Base-by-base conservation (phyloP, 2,797 vertebrate genomes). In the Micrastur ruficollis region DNA sequence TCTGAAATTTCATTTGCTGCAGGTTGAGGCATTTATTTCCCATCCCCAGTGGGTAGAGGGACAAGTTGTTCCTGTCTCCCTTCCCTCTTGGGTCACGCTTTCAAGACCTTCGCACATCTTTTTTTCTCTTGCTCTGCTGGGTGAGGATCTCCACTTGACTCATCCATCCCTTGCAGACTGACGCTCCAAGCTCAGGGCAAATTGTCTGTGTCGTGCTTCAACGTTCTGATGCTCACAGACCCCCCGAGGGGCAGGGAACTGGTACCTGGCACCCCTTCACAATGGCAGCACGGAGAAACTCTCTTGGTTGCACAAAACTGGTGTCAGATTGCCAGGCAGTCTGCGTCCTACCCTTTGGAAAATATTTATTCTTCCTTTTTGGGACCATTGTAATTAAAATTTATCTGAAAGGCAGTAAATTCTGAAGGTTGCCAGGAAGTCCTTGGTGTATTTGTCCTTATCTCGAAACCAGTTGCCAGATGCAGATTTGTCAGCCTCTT, bases 181-280 rank as follows among this genome's bases (percentile, higher is more conserved):
- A 3, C 44, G 23, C 23, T 44, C 23, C 38, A 22, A 55, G 58
- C 11, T 58, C 38, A 27, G 29, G 16, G 12, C 27, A 25, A 32
- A 40, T 36, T 1, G 1, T n/a, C 21, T 32, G 27, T 3, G 1
- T 21, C 31, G 16, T 4, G 8, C 7, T 58, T 59, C 53, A 25
- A 9, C 5, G 26, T 55, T 29, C 47, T 32, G 34, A 27, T 22
- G 56, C 36, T 67, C 52, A 12, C 17, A 38, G 40, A 32, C 6
- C 7, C n/a, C 22, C 40, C 5, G 9, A 49, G 36, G 17, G 17
- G 9, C 36, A 36, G 32, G 36, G 27, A 80, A 20, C n/a, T 16
- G 31, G 8, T 11, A 56, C 6, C 0, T 10, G 40, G 20, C n/a
- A 14, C 23, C 12, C 53, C 40, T 76, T 52, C 34, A 12, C 16